A percentile compares a stretch with the other conserved stretches of the same genome.
Conservation (phyloP, 2,888 invertebrate genomes). For the Halictus ligatus region DNA sequence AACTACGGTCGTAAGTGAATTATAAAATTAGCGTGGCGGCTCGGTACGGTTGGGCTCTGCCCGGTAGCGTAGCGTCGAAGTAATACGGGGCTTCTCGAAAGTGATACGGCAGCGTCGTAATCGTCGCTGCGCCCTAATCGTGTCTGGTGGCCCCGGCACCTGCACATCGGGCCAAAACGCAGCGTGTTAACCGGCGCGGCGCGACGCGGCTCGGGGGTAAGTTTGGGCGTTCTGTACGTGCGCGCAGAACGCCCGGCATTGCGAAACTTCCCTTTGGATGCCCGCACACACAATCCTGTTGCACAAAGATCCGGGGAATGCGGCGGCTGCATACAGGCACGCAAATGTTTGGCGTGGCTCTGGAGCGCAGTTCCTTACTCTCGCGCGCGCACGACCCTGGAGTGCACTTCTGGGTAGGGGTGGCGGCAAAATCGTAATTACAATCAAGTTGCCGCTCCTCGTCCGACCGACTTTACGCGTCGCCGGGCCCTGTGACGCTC, state of each 20-base stretch:
- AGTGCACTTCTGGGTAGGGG: constrained; percentile 66
- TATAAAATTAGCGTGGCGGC: constrained; percentile 40
- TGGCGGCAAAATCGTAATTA: constrained; percentile 71
- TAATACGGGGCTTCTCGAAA: constrained; percentile 29
- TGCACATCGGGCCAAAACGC: background rate
- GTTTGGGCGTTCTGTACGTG: constrained; percentile 23
- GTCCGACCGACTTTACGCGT: constrained; percentile 41
- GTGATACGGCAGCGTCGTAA: constrained; percentile 39
- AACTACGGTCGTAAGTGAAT: background rate
- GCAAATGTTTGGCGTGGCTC: constrained; percentile 69
- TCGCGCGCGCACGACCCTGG: constrained; percentile 40
- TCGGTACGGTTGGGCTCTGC: background rate
- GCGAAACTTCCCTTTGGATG: constrained; percentile 52
- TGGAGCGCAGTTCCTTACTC: constrained; percentile 71
- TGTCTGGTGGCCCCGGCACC: background rate
- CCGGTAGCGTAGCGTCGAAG: background rate
- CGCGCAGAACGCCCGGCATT: constrained; percentile 49
- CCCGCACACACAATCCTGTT: constrained; percentile 51
- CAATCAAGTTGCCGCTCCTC: constrained; percentile 60
- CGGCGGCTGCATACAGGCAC: constrained; percentile 48
- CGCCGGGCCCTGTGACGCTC: background rate
- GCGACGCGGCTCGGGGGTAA: constrained; percentile 17
- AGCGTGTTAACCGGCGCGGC: background rate
- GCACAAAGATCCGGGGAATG: constrained; percentile 65
- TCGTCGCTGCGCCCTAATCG: constrained; percentile 44